Conservation (phyloP, 2,113 vertebrate genomes). For the Chlamydotis undulata region DNA sequence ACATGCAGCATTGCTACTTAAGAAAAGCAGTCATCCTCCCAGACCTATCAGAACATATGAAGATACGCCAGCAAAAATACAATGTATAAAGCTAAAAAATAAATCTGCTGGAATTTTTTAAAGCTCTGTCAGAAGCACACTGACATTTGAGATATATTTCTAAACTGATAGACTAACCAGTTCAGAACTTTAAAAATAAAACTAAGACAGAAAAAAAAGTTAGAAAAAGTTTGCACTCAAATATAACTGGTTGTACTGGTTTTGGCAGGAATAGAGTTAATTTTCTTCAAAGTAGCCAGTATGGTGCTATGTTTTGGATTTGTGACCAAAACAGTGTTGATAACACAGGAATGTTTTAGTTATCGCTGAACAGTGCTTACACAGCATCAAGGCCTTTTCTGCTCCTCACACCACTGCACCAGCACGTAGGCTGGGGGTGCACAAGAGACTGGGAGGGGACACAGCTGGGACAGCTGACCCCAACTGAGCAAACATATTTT, state of each 20-base stretch:
- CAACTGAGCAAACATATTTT: background rate
- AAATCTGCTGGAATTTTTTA: background rate
- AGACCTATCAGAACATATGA: background rate
- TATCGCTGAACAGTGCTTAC: background rate
- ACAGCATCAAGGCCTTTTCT: background rate
- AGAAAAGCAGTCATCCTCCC: background rate
- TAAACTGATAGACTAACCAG: background rate
- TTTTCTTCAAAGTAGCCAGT: background rate
- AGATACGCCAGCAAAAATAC: background rate
- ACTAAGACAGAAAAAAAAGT: background rate
- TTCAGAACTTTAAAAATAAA: background rate
- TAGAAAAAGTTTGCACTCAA: background rate
- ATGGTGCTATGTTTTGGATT: background rate
- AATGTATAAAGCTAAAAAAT: background rate
- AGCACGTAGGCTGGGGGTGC: background rate
- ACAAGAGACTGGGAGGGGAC: background rate
- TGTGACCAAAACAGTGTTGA: background rate
- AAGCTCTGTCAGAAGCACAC: background rate
- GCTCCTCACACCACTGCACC: background rate
- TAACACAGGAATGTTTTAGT: background rate
- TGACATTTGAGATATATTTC: background rate
- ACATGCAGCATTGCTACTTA: background rate
- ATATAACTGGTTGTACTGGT: background rate
- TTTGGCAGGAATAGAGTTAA: background rate
- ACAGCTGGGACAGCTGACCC: background rate